Evolutionary conservation across 1,140 invertebrate species (phyloP).

Genomic region (Thaumatotibia leucotreta): DNA sequence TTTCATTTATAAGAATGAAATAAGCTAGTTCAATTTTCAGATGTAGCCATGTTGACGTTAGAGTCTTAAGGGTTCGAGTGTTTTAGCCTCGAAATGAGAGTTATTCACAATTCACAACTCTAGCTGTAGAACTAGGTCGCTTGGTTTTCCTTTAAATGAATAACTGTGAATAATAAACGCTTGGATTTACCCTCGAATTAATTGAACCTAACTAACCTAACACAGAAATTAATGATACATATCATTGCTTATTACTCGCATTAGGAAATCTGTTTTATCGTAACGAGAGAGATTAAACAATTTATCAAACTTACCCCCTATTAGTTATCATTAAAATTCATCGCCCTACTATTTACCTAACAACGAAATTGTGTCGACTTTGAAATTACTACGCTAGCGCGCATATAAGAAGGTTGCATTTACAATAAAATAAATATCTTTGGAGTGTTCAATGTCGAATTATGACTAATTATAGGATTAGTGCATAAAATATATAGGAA

Average conservation of each 20-base stretch:
- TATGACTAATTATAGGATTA: not conserved
- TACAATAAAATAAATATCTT: not conserved
- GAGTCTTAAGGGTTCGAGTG: too few relatives aligned
- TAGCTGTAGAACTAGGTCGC: not conserved
- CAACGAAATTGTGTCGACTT: not conserved
- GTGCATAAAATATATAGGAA: not conserved
- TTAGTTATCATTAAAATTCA: constrained; percentile 7
- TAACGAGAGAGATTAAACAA: not conserved
- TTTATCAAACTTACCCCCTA: not conserved
- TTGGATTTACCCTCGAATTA: not conserved
- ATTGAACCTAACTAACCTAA: not conserved
- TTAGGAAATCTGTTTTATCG: not conserved
- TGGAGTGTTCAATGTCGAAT: not conserved
- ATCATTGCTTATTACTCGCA: not conserved
- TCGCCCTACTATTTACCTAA: not conserved
- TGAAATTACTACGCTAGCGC: not conserved
- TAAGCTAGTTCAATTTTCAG: too few relatives aligned
- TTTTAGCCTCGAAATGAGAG: too few relatives aligned
- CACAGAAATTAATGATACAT: not conserved
- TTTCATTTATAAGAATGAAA: too few relatives aligned
- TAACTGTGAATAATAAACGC: too few relatives aligned
- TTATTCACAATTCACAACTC: too few relatives aligned
- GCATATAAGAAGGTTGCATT: not conserved
- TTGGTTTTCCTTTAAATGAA: not conserved
- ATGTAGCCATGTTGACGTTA: too few relatives aligned